A percentile compares a stretch with the other conserved stretches of the same genome.
Evolutionary conservation across 2,888 invertebrate genomes (phyloP).

Genomic region (Cepaea hortensis): DNA sequence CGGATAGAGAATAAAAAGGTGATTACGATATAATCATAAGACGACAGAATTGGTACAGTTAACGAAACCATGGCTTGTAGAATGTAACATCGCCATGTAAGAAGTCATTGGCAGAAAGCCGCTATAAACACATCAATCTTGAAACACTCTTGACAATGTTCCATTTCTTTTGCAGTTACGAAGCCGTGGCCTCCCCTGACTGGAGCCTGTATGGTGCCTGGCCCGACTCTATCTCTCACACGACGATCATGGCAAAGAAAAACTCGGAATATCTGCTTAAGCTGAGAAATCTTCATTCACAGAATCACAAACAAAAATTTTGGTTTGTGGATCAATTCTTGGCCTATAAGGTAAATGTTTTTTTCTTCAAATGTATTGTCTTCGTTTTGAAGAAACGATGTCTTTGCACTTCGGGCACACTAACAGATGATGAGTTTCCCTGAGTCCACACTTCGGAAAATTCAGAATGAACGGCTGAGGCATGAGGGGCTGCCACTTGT

Average conservation of each 20-base stretch:
- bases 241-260: constrained; percentile 53
- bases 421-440: neutral
- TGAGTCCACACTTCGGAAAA: no score
- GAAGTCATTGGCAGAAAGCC: no score
- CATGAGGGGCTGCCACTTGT: no score
- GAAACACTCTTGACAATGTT: neutral
- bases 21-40: no score
- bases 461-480: no score
- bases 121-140: no score
- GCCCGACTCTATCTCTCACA: constrained; percentile 57
- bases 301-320: constrained; percentile 46
- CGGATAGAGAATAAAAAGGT: no score
- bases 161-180: constrained; percentile 31
- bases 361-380: no score
- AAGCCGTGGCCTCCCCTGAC: constrained; percentile 54
- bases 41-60: no score
- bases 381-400: neutral
- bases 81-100: no score
- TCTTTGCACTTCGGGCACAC: neutral
- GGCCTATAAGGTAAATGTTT: constrained; percentile 49
- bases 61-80: no score
- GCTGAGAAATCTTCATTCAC: constrained; percentile 51
- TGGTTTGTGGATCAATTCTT: constrained; percentile 57
- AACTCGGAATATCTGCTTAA: constrained; percentile 53
- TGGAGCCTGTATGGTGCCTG: constrained; percentile 55